Evolutionary conservation across 2,888 invertebrate genomes (phyloP), one percentile per base, ranked within the genome.

Genomic region (Azorinus chamasolen): DNA sequence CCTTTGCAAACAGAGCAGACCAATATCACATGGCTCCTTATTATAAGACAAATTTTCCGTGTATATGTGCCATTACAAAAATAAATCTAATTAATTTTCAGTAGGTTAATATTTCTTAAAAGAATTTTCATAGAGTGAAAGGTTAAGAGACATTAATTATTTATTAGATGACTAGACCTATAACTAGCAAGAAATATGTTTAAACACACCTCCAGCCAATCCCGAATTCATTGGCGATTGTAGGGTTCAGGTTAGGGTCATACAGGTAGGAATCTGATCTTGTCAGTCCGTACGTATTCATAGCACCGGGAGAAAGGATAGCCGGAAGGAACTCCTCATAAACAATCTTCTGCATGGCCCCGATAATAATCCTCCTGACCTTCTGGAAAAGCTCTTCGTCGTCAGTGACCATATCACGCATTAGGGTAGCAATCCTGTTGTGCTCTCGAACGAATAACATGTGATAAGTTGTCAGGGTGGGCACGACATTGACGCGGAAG

Each of bases 401-500:
- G 51, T 63, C 27, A 1, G 74, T 37, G 50, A 68, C 72, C n/a
- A 66, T 39, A 4, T 18, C 10, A 4, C 58, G 22, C 22, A 86
- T 65, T 24, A 41, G 18, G 4, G n/a, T 50, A 20, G 82, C 83
- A 4, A 87, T 73, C 54, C 75, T 45, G 73, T 87, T 87, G 74
- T 87, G 87, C 51, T 84, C 75, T 1, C 70, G 48, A 10, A 83
- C 82, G 61, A 85, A 87, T 24, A 83, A 25, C 0, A 72, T 73
- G 73, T 87, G 87, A 39, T 81, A 50, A 3, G 80, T 53, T 10
- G 79, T 73, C 55, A 87, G 62, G 24, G 74, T 73, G 39, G 85
- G 84, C 1, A 85, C 75, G 22, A 77, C 83, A 55, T 86, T 85
- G 5, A 86, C 86, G 22, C 86, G 79, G 14, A 53, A 27, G 50